Base-by-base conservation (phyloP, 2,797 vertebrate species). In the Oophaga sylvatica region DNA sequence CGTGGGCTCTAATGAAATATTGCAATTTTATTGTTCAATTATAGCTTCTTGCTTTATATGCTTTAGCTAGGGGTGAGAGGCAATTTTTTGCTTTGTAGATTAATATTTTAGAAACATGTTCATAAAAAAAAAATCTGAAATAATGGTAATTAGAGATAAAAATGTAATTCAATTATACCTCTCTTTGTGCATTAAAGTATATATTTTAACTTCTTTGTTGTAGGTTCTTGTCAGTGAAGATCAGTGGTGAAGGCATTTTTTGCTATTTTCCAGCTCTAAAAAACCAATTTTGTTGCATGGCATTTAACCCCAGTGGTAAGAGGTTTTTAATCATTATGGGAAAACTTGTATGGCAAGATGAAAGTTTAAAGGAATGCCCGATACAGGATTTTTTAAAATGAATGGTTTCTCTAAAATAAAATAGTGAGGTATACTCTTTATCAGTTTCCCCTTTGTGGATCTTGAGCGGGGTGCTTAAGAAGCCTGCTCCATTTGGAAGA, bases 261-360 rank as follows among this genome's bases (percentile, higher is more conserved):
- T 97, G 98, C 89, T 98, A 99, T 95, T 99, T 99, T 93, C 98
- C 97, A 90, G 98, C 98, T 20, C 98, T 99, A 20, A 98, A 99
- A 94, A 99, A 99, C 91, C 98, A 98, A 77, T 98, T 99, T 91
- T 99, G 97, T 95, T 99, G 98, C 93, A 99, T 99, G 98, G 97
- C 98, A 90, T 99, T 99, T 91, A 99, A 98, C 93, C 96, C 97
- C 22, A 99, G 97, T 79, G 98, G 98, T 99, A 95, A 97, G 80
- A 16, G 19, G 26, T 45, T 60, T 22, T n/a, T 76, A 53, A 48
- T 41, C 31, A 41, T 73, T 41, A 73, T 73, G 11, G 9, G 20
- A 73, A 73, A 19, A 17, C 20, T 1, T 41, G 8, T 73, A 17
- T 73, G 12, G 65, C 65, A 26, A 68, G 4, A 29, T 68, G 1